Evolutionary conservation across 64 coral and sea anemone species (phyloP), one percentile per base, ranked within the genome.

Genomic region (Stylophora pistillata): DNA sequence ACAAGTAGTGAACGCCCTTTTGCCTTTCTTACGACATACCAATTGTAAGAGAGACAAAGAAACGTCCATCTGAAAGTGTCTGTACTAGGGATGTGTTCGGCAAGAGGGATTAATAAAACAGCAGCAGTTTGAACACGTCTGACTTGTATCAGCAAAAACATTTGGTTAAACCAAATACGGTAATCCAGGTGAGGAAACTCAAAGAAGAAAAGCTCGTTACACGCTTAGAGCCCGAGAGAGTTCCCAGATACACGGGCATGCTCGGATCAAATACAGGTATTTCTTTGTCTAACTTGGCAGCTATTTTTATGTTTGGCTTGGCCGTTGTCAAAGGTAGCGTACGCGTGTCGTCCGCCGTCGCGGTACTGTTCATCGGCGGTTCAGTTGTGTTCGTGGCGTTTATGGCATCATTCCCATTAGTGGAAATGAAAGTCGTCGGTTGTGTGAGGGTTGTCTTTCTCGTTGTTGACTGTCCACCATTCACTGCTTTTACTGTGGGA

Each of bases 211-310:
- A 27, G 2, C 41, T 78, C 47, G 56, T 26, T 23, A 11, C 75
- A 10, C n/a, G 18, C 14, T 13, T 33, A 69, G 62, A 20, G n/a
- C n/a, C n/a, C 10, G 62, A 52, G 52, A 65, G 47, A 4, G 1
- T 11, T 52, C 41, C 62, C 20, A 82, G 25, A 10, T 33, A 29
- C 11, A 82, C 30, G 28, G 4, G 16, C 15, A 69, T 84, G 7
- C 52, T 25, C 28, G 80, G 61, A 70, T 84, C 80, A 70, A 63
- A 84, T 31, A 69, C 58, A 10, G 80, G 62, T 14, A 84, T 70
- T 5, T 21, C 15, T 1, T 62, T 69, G 17, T 53, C 33, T 47
- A 33, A 52, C 33, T 69, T 53, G 9, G 21, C 1, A 37, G 16
- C 31, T 53, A 20, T 20, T 56, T 6, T 37, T 54, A 20, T 78